A percentile compares a stretch with the other conserved stretches of the same genome.
These are phyloP conservation scores for Homalodisca vitripennis DNA, from an alignment of 1,140 invertebrate species.

Conservation along the genomic window DNA sequence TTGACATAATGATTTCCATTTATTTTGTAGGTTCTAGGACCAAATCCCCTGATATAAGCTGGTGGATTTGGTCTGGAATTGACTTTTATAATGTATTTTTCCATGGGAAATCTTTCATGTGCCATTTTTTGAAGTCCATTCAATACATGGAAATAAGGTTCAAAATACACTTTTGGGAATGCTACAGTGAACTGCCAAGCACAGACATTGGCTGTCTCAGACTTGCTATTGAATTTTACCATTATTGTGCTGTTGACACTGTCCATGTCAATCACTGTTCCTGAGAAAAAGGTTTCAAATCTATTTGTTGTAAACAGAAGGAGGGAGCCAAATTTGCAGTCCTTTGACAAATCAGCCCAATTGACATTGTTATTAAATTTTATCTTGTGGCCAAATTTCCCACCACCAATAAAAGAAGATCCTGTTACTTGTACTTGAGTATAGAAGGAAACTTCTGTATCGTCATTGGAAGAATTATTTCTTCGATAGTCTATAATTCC, in stretches of 20 bases:
- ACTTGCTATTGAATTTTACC: conserved; percentile 49
- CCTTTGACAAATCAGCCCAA: conserved; percentile 53
- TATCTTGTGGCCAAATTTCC: conserved; percentile 23
- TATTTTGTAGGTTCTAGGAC: neutral
- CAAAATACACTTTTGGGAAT: conserved; percentile 65
- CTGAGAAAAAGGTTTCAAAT: conserved; percentile 65
- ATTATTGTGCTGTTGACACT: conserved; percentile 53
- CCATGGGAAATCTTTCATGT: conserved; percentile 58
- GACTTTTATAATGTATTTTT: conserved; percentile 59
- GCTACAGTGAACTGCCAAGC: conserved; percentile 54
- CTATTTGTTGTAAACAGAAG: conserved; percentile 66
- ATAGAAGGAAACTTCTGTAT: conserved; percentile 36
- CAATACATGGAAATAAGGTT: conserved; percentile 64
- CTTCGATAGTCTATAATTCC: conserved; percentile 50
- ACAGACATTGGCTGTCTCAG: conserved; percentile 10
- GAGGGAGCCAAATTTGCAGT: conserved; percentile 69
- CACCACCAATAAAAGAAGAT: conserved; percentile 11
- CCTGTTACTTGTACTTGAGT: conserved; percentile 9
- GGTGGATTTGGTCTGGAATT: conserved; percentile 35
- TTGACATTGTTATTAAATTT: conserved; percentile 39
- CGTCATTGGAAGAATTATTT: conserved; percentile 28
- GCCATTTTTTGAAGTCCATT: conserved; percentile 57
- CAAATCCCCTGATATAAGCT: conserved; percentile 36
- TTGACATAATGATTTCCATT: conserved; percentile 12
- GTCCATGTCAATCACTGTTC: conserved; percentile 54